A percentile compares a stretch with the other conserved stretches of the same genome.
These are phyloP conservation scores for Thryonomys swinderianus DNA, from an alignment of 2,113 vertebrate genomes.

Conservation along the genomic window DNA sequence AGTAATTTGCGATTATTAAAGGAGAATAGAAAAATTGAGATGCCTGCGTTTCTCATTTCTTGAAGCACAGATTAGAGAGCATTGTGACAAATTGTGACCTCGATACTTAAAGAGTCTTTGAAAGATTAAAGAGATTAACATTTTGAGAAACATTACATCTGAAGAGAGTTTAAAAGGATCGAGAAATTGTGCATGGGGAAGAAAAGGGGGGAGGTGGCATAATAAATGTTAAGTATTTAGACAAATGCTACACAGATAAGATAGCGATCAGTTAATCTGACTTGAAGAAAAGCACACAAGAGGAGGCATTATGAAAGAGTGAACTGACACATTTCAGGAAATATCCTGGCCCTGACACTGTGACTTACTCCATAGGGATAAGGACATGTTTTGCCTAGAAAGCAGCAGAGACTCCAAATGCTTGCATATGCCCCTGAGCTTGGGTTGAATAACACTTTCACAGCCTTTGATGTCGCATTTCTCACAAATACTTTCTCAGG, in stretches of 20 bases:
- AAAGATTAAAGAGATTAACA: conserved; percentile 54
- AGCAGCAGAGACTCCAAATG: neutral
- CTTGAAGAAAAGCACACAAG: neutral
- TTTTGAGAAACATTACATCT: conserved; percentile 9
- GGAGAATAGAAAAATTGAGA: neutral
- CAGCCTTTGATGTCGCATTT: neutral
- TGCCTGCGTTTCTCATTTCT: conserved; percentile 4
- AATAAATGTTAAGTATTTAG: conserved; percentile 29
- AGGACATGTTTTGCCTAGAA: neutral
- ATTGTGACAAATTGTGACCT: conserved; percentile 32
- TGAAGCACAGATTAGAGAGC: neutral
- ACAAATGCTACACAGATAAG: neutral
- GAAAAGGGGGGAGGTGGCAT: neutral
- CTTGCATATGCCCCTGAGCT: neutral
- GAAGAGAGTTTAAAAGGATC: neutral
- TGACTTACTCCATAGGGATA: neutral
- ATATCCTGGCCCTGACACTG: neutral
- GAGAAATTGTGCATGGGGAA: neutral
- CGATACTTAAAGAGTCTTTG: conserved; percentile 13
- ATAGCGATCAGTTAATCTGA: conserved; percentile 1
- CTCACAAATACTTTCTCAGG: neutral
- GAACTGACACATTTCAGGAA: neutral
- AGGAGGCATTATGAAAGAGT: neutral
- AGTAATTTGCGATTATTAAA: neutral
- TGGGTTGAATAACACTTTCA: neutral